Evolutionary conservation across 2,888 invertebrate species (phyloP), one percentile per base, ranked within the genome.

Genomic region (Mechanitis mazaeus): DNA sequence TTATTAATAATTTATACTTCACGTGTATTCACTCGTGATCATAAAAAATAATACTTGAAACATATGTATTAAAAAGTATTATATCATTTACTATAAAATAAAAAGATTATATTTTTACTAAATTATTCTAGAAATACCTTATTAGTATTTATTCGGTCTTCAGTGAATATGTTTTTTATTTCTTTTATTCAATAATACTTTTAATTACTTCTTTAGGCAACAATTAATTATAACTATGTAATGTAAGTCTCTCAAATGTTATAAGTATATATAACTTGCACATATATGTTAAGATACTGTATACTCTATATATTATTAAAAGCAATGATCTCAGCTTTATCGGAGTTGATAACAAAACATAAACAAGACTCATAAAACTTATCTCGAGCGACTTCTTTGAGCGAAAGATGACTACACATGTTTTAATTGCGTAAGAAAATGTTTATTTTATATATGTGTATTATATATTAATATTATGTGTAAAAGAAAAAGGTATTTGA

Each of bases 261-360:
- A 31, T 50, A 7, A 31, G 9, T 50, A 31, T 50, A 50, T 9
- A 50, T 31, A 7, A 50, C 20, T 28, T 28, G 9, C 11, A 31
- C 7, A 9, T 1, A 0, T 50, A 9, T 3, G 11, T 9, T 31
- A 50, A 31, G 31, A 50, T 31, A n/a, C 3, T 28, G 9, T 9
- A 28, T 9, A 31, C 7, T 50, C 7, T 50, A 50, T 3, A 6
- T 47, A 20, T 31, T 50, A 50, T 61, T 56, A 61, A 38, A 55
- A 64, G 66, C 58, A 61, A 62, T 66, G 66, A 66, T 64, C 61
- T 64, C 66, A 66, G 45, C 3, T 38, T 55, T 56, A 45, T 50
- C 56, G 28, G 38, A 35, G 6, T 45, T 54, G 66, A 66, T 66
- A 66, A 45, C 46, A 33, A 11, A n/a, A 58, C 61, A 55, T 64